phyloP scores from a whole-genome alignment of 2,888 invertebrate species.

The Dermolepida albohirtum region DNA sequence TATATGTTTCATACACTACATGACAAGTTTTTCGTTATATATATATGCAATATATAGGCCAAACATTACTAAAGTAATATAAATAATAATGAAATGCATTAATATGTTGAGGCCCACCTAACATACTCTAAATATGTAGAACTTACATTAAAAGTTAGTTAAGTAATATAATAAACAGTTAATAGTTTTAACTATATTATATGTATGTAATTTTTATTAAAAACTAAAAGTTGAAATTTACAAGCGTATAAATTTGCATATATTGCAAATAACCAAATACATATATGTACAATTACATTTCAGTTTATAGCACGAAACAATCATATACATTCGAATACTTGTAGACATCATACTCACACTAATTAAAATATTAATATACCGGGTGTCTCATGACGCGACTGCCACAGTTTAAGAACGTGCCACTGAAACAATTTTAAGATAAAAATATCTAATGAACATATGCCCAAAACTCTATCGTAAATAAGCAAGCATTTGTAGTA shows the following conservation, averaged over 20 bases:
- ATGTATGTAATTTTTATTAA: constrained; percentile 21
- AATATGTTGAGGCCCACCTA: constrained; percentile 10
- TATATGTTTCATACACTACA: constrained; percentile 42
- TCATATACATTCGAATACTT: constrained; percentile 41
- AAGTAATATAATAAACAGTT: constrained; percentile 55
- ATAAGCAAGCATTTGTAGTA: constrained; percentile 56
- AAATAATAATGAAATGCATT: constrained; percentile 9
- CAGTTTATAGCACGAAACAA: constrained; percentile 41
- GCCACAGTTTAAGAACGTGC: too few species aligned
- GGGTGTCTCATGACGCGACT: too few species aligned
- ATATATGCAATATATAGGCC: constrained; percentile 3
- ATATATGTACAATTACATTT: constrained; percentile 17
- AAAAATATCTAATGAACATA: too few species aligned
- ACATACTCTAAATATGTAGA: constrained; percentile 21
- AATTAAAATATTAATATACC: constrained; percentile 49
- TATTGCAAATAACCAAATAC: constrained; percentile 11
- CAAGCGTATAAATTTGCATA: constrained; percentile 14
- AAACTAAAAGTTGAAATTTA: constrained; percentile 1
- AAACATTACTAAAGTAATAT: constrained; percentile 4
- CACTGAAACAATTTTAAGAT: too few species aligned
- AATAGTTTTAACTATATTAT: constrained; percentile 55
- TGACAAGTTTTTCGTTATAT: constrained; percentile 14
- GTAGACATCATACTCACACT: neutral
- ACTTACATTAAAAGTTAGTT: constrained; percentile 25
- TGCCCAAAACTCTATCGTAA: too few species aligned